Base-by-base conservation (phyloP, 92 coral and sea anemone genomes). In the Bergia sp. region DNA sequence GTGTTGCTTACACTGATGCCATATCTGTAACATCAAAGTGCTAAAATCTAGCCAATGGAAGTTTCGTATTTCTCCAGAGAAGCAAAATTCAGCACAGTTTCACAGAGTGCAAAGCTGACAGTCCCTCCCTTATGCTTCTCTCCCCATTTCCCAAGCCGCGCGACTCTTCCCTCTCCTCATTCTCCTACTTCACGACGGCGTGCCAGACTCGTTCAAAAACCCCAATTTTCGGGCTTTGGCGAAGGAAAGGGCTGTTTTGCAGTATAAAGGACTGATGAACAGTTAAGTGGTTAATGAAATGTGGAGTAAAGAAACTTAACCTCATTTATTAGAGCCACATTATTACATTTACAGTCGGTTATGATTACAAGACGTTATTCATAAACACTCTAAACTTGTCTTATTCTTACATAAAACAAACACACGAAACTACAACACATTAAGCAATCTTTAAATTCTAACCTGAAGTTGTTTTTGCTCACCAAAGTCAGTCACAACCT, bases 391-490 rank as follows among this genome's bases (percentile, higher is more conserved):
- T 12, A 8, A 76, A 42, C 29, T 76, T 45, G 36, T 8, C 44
- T 7, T 4, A 36, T 41, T 66, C 12, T 16, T 49, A 43, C 12
- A 44, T 11, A 69, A 38, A 1, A 47, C 65, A 16, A 80, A 57
- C 50, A 69, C 29, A 49, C 80, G 41, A 20, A 21, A 36, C 75
- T 41, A 12, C 74, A 78, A 61, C 72, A 53, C 16, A 53, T 10
- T 15, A 53, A 53, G 11, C 13, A 71, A 82, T 53, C 65, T 79
- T 84, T 84, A 45, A 88, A n/a, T 44, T 88, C 93, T 88, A 82
- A 91, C 94, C 94, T 91, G 94, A 12, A 91, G 82, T 61, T 89
- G 90, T 81, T 89, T 91, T 80, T 91, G 94, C 45, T 81, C 88
- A 80, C 89, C 92, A 83, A 67, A 91, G 77, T 89, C 91, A 69